A percentile compares a stretch with the other conserved stretches of the same genome.
phyloP scores from a whole-genome alignment of 1,140 invertebrate genomes.

The Drosophila sp. region DNA sequence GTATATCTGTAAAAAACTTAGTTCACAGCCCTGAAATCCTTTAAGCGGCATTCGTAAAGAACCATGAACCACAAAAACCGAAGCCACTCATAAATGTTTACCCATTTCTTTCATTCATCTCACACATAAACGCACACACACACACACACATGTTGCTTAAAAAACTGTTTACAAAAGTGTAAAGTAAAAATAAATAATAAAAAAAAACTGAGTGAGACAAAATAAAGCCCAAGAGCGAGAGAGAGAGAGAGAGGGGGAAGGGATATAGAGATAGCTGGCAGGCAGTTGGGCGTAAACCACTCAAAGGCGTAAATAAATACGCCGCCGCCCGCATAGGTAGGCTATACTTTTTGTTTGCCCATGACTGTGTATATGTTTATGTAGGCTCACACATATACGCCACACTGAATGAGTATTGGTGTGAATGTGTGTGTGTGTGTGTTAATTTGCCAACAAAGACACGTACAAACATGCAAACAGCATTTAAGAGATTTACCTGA shows the following conservation, averaged over 20 bases:
- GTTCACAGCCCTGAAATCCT: not conserved
- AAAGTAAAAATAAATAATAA: conserved; percentile 56
- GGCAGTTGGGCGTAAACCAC: conserved; percentile 49
- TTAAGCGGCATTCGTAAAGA: not conserved
- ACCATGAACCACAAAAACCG: conserved; percentile 13
- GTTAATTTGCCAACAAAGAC: conserved; percentile 79
- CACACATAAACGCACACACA: conserved; percentile 20
- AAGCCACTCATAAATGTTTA: conserved; percentile 46
- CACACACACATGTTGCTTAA: conserved; percentile 22
- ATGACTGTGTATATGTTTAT: conserved; percentile 68
- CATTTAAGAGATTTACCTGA: conserved; percentile 74
- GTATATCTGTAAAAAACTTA: not conserved
- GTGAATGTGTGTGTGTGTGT: conserved; percentile 54
- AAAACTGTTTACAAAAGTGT: conserved; percentile 51
- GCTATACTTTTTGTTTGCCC: conserved; percentile 67
- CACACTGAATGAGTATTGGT: conserved; percentile 30
- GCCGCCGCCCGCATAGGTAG: conserved; percentile 62
- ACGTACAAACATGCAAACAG: conserved; percentile 74
- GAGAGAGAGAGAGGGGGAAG: conserved; percentile 8
- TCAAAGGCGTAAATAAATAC: conserved; percentile 79
- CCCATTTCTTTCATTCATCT: conserved; percentile 28
- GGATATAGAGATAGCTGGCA: conserved; percentile 11
- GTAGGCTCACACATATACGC: conserved; percentile 52
- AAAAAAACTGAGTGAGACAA: conserved; percentile 43
- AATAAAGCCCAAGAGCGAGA: not conserved